phyloP scores from a whole-genome alignment of 2,888 invertebrate species.

The Tipula confusa region DNA sequence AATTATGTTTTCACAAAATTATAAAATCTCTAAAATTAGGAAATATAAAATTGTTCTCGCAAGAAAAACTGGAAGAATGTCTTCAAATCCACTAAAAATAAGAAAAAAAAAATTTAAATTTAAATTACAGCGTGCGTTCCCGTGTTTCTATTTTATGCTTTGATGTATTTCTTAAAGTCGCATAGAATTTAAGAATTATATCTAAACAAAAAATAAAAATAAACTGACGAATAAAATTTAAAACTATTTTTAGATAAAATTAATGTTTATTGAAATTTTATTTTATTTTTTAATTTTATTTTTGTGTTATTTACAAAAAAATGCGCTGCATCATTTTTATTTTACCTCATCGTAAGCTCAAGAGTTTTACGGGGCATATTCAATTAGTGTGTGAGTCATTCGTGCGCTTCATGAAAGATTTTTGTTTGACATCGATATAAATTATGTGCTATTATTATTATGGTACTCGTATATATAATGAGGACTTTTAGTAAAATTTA shows the following conservation, averaged over 20 bases:
- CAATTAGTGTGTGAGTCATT: not conserved
- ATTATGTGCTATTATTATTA: not conserved
- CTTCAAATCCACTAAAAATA: not conserved
- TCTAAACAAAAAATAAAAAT: not conserved
- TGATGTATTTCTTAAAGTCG: not conserved
- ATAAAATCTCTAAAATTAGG: not conserved
- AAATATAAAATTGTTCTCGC: not conserved
- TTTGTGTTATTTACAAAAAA: not conserved
- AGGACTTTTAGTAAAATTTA: not conserved
- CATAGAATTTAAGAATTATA: not conserved
- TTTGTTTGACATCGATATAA: not conserved
- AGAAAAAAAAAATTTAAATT: not conserved
- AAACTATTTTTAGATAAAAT: not conserved
- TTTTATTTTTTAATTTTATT: not conserved
- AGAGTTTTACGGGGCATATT: not conserved
- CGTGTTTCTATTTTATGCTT: not conserved
- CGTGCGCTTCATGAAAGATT: not conserved
- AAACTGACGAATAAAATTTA: not conserved
- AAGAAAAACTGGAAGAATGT: constrained; percentile 3
- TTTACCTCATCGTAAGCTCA: not conserved
- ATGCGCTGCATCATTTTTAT: not conserved
- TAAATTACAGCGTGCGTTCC: not conserved
- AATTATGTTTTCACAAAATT: not conserved
- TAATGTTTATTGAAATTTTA: not conserved
- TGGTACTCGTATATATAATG: too few relatives aligned